Evolutionary conservation across 2,113 vertebrate species (phyloP), one percentile per base, ranked within the genome.

Genomic region (Trichomycterus rosablanca): DNA sequence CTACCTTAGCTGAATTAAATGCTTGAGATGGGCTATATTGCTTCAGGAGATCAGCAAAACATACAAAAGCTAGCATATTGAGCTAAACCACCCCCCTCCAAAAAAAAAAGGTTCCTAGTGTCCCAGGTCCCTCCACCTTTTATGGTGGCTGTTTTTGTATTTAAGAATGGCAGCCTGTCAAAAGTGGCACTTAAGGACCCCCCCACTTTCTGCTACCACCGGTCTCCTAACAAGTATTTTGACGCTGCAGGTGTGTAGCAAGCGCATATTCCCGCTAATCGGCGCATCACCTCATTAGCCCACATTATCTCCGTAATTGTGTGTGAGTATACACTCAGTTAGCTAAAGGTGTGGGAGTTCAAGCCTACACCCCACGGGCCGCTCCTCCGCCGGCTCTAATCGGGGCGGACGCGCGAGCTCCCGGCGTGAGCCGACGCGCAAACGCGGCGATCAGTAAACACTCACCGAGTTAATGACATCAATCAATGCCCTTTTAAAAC

Each of bases 401-500:
- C 63, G 70, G 63, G 66, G 42, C 40, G 28, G 59, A 70, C 49
- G 50, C 57, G 39, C 22, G 19, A 66, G 53, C 48, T 34, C 69
- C 37, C 73, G 57, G 63, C 60, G 19, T 70, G 62, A 68, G 70
- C 16, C 60, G 45, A 37, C 48, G 57, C 49, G 62, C 56, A 56
- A 70, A 76, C 53, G 63, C 68, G 58, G 69, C 67, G 65, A 77
- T 76, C 75, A 76, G 75, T 68, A 76, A 75, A 76, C 73, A 72
- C 73, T 77, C 71, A 64, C 70, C 53, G 57, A 79, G 73, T 68
- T 79, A 79, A 79, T 77, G 78, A 73, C 71, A 75, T 71, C 75
- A 79, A 77, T 79, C 78, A 76, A 76, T 77, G 75, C 66, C 71
- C 73, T 79, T 73, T 76, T 79, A 79, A 79, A 77, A 73, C 69